phyloP scores from a whole-genome alignment of 2,113 vertebrate species.

The Gambusia affinis region DNA sequence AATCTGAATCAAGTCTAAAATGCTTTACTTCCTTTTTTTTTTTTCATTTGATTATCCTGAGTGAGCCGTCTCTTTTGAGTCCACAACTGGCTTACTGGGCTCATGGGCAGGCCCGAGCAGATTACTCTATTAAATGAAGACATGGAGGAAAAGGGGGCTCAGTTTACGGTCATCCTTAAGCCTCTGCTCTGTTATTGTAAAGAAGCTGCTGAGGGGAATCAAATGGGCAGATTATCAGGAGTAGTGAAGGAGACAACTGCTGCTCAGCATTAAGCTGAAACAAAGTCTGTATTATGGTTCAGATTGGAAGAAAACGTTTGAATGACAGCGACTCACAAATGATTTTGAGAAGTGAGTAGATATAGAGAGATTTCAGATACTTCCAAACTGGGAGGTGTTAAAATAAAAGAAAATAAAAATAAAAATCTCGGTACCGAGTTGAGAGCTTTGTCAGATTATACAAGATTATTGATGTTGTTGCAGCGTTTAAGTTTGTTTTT shows the following conservation, averaged over 20 bases:
- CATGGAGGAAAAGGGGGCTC: conserved; percentile 52
- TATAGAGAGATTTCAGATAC: not conserved
- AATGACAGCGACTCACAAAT: not conserved
- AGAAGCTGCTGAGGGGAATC: conserved; percentile 49
- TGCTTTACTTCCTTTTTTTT: not conserved
- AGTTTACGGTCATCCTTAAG: conserved; percentile 64
- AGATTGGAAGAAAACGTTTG: conserved; percentile 37
- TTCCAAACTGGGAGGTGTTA: no score
- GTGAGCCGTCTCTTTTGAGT: conserved; percentile 60
- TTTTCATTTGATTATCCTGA: conserved; percentile 61
- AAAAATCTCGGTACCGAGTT: not conserved
- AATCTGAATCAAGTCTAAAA: conserved; percentile 38
- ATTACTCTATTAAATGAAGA: conserved; percentile 75
- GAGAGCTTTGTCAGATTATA: no score
- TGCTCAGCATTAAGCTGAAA: conserved; percentile 6
- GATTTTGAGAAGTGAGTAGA: not conserved
- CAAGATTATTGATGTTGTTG: no score
- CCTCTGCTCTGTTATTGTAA: conserved; percentile 55
- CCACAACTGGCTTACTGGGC: conserved; percentile 67
- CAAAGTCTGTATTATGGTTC: conserved; percentile 36
- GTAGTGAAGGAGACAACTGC: conserved; percentile 50
- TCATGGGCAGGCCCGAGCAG: conserved; percentile 62
- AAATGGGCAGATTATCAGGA: conserved; percentile 56
- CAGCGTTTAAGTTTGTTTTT: no score
- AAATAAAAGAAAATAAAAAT: not conserved